Evolutionary conservation across 1,140 invertebrate species (phyloP).

Genomic region (Drosophila burlai): DNA sequence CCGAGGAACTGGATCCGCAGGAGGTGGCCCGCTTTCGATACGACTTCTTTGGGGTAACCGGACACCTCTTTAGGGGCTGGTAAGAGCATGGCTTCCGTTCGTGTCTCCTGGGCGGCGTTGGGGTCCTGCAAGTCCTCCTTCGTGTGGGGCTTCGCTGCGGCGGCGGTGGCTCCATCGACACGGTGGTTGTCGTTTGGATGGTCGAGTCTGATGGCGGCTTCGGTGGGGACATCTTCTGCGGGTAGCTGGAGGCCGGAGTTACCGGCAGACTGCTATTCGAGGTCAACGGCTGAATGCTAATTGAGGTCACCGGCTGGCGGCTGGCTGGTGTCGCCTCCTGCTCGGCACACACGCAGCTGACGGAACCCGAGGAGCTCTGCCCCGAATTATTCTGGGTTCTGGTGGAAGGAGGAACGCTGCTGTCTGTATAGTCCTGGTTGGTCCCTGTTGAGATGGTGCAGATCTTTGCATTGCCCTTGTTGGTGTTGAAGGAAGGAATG

Average conservation of each 20-base stretch:
- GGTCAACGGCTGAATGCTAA: no score
- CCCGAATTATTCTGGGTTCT: no score
- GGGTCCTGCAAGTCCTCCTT: no score
- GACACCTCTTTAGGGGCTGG: neutral
- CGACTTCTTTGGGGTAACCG: neutral
- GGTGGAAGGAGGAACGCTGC: no score
- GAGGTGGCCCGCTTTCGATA: neutral
- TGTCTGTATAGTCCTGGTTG: no score
- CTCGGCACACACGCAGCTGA: neutral
- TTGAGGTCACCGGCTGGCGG: neutral
- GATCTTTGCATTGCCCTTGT: no score
- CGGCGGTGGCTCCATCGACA: neutral
- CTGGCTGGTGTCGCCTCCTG: neutral
- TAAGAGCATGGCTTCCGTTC: neutral
- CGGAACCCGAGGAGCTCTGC: neutral
- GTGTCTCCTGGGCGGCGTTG: neutral
- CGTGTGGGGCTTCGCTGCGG: neutral
- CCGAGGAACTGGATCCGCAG: conserved; percentile 3
- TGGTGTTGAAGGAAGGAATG: no score
- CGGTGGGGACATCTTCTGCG: neutral
- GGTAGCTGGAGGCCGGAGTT: neutral
- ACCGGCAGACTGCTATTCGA: neutral
- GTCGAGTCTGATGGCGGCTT: neutral
- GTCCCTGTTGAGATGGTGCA: neutral
- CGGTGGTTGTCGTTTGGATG: neutral